Base-by-base conservation (phyloP, 2,113 vertebrate genomes). In the Eurypyga helias region DNA sequence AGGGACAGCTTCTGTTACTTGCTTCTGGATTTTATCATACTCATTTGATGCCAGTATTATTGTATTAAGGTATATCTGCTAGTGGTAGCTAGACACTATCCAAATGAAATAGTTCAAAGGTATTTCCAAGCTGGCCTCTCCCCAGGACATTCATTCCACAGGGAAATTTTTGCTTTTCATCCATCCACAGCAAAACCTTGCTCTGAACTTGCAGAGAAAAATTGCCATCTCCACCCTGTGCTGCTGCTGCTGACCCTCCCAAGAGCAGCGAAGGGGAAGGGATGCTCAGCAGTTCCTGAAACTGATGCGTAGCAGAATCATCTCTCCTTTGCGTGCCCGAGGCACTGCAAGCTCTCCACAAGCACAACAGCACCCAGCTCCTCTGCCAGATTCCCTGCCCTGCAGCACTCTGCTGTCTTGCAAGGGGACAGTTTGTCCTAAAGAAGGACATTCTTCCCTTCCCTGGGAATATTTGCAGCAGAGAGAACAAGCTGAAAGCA, bases 81-180 rank as follows among this genome's bases (percentile, higher is more conserved):
- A 26, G n/a, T n/a, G 23, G 18, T 24, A 49, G 6, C 3, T 57
- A 80, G 55, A 33, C 4, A 9, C 29, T 19, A 15, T 19, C 45
- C 34, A 52, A 57, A 90, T 28, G 10, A 79, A 94, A 33, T 5
- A 69, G 26, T 45, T 94, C 62, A 61, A 97, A 93, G 79, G 29
- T 29, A 57, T 77, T 96, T 92, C 83, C 64, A 88, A 87, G 34
- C n/a, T 77, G 71, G 5, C 8, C 1, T 87, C 60, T 62, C 9
- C 10, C 25, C 0, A 1, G 61, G 57, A 84, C 1, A 1, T 45
- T 67, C 48, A 45, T 62, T 69, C 60, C 20, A 13, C 0, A 0
- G 33, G 38, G 46, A 76, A 84, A 55, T 25, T 58, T 55, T 46
- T 28, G 13, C 33, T 89, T 93, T 70, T 81, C 38, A 61, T 66